Percentiles rank a stretch among this genome's conserved stretches.
Evolutionary conservation across 2,888 invertebrate species (phyloP).

Genomic region (Polietes domitor): DNA sequence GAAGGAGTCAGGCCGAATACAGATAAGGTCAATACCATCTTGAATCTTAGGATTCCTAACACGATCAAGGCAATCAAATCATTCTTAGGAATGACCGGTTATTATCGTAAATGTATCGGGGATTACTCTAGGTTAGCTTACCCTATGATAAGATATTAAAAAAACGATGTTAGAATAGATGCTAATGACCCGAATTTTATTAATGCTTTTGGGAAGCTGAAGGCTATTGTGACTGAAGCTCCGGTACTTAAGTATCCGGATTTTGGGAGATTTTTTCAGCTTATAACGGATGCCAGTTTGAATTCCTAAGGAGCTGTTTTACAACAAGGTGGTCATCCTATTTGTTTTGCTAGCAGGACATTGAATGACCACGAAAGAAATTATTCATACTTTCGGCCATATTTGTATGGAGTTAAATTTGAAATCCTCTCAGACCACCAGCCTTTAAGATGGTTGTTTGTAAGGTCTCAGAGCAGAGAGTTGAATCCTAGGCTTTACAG

Average conservation of each 20-base stretch:
- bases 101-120: slow-evolving; percentile 32
- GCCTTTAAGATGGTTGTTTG: too few relatives aligned
- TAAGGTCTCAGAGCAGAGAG: too few relatives aligned
- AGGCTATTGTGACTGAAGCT: not conserved
- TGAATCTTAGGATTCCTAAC: not conserved
- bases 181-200: slow-evolving; percentile 17
- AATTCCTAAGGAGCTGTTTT: slow-evolving; percentile 26
- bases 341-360: slow-evolving; percentile 38
- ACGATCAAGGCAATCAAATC: not conserved
- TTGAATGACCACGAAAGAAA: slow-evolving; percentile 34
- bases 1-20: not conserved
- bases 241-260: too few relatives aligned
- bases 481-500: slow-evolving; percentile 42
- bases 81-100: slow-evolving; percentile 14
- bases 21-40: not conserved
- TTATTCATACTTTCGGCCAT: not conserved
- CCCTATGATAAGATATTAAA: slow-evolving; percentile 7
- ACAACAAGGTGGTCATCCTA: slow-evolving; percentile 38
- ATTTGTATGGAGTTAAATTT: not conserved
- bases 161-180: slow-evolving; percentile 14
- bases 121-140: slow-evolving; percentile 3
- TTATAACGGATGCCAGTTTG: slow-evolving; percentile 40
- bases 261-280: slow-evolving; percentile 20
- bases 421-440: slow-evolving; percentile 10
- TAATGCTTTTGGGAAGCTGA: slow-evolving; percentile 41